phyloP scores from a whole-genome alignment of 2,797 vertebrate species.

The Ctenosaura bakeri region DNA sequence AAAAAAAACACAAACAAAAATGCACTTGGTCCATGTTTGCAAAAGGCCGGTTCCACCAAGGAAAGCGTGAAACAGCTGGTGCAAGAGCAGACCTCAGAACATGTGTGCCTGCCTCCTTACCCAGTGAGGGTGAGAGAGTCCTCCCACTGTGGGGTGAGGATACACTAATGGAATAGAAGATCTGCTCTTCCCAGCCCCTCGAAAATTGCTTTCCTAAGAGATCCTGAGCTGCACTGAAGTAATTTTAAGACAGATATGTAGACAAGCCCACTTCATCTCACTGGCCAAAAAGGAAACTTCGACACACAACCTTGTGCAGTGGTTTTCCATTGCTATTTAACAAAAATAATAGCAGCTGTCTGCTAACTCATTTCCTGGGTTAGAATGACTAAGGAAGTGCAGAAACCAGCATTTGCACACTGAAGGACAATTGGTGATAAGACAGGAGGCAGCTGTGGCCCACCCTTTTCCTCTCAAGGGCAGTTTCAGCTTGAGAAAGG shows the following conservation, averaged over 20 bases:
- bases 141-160: accelerated
- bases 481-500: constrained; percentile 15
- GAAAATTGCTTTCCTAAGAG: accelerated
- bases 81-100: constrained; percentile 51
- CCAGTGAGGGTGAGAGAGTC: neutral
- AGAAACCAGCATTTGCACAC: constrained; percentile 60
- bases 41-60: constrained; percentile 53
- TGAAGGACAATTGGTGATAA: constrained; percentile 50
- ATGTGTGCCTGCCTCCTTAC: too few relatives aligned
- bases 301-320: constrained; percentile 55
- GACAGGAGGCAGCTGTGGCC: constrained; percentile 42
- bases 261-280: neutral
- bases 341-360: neutral
- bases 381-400: constrained; percentile 57
- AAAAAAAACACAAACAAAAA: constrained; percentile 60
- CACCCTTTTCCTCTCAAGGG: constrained; percentile 52
- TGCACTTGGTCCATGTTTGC: constrained; percentile 73
- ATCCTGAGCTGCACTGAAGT: accelerated
- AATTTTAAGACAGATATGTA: constrained; percentile 18
- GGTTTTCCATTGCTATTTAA: constrained; percentile 52
- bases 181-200: constrained; percentile 16
- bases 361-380: constrained; percentile 37
- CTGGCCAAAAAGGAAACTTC: accelerated
- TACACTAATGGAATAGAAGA: accelerated
- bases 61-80: constrained; percentile 29